These are phyloP conservation scores for Dromiciops gliroides DNA, from an alignment of 2,113 vertebrate genomes.

Conservation along the genomic window DNA sequence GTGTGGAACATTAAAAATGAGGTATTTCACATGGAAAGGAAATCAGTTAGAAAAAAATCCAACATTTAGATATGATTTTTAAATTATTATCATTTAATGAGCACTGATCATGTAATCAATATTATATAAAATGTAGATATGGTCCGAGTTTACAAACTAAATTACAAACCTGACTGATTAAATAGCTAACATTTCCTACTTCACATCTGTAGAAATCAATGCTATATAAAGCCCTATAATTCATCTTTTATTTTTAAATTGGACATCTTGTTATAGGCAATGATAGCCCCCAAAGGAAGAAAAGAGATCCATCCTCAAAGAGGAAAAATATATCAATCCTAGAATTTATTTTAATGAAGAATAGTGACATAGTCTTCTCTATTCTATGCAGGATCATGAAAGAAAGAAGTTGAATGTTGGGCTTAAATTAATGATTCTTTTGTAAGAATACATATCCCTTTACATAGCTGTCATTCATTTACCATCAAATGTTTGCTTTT, in stretches of 20 bases:
- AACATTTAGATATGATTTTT: constrained; percentile 75
- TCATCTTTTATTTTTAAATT: constrained; percentile 73
- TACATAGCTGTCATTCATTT: not conserved
- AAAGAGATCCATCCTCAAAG: constrained; percentile 39
- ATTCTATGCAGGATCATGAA: not conserved
- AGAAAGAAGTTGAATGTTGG: not conserved
- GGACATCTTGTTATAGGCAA: constrained; percentile 66
- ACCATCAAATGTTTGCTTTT: not conserved
- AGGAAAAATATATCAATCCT: not conserved
- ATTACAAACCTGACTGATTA: constrained; percentile 78
- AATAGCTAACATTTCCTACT: constrained; percentile 75
- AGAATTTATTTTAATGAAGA: constrained; percentile 19
- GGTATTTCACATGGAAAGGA: constrained; percentile 69
- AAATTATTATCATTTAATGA: constrained; percentile 81
- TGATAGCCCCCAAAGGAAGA: constrained; percentile 48
- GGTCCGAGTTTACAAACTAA: constrained; percentile 81
- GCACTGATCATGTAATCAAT: constrained; percentile 79
- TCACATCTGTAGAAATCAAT: constrained; percentile 67
- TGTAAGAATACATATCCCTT: not conserved
- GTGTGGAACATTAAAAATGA: constrained; percentile 67
- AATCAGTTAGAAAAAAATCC: constrained; percentile 74
- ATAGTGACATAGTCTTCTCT: constrained; percentile 10
- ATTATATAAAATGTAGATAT: constrained; percentile 79
- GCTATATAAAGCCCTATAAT: constrained; percentile 70
- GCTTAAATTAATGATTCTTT: not conserved